Percentiles rank a stretch among this genome's conserved stretches.
Conservation (phyloP, 2,888 invertebrate species). For the Pachydiplax longipennis region DNA sequence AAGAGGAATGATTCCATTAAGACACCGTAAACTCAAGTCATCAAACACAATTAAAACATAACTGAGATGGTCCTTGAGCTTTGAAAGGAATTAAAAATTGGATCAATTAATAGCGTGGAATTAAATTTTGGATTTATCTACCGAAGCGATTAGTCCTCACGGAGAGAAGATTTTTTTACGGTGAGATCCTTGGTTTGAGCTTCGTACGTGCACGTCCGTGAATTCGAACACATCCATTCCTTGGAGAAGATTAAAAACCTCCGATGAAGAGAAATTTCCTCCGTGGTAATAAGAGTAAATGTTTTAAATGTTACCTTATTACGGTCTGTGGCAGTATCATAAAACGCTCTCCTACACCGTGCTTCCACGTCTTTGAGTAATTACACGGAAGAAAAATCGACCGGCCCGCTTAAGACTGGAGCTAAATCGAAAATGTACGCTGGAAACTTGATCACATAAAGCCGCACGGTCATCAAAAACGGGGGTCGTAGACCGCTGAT, state of each 20-base stretch:
- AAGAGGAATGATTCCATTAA: no score
- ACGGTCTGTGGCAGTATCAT: not conserved
- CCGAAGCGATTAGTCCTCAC: not conserved
- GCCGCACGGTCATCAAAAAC: conserved; percentile 8
- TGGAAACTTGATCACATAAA: conserved; percentile 32
- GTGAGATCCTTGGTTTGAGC: not conserved
- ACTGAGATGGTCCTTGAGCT: not conserved
- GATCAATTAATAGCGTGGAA: not conserved
- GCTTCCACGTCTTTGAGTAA: conserved; percentile 20
- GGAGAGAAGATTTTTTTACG: not conserved
- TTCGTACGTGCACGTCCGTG: not conserved
- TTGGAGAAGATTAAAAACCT: not conserved
- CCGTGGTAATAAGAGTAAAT: not conserved
- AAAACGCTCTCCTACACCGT: not conserved
- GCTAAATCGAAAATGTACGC: conserved; percentile 28
- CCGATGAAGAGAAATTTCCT: not conserved
- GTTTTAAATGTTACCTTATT: not conserved
- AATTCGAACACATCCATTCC: not conserved
- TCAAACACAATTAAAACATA: not conserved
- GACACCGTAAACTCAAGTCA: not conserved
- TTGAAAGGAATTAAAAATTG: not conserved
- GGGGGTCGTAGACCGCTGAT: conserved; percentile 35
- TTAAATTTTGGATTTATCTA: not conserved
- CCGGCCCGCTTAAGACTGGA: conserved; percentile 1
- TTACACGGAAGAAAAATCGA: conserved; percentile 29